Evolutionary conservation across 2,888 invertebrate species (phyloP).

Genomic region (Drosophila nr. perissopoda): DNA sequence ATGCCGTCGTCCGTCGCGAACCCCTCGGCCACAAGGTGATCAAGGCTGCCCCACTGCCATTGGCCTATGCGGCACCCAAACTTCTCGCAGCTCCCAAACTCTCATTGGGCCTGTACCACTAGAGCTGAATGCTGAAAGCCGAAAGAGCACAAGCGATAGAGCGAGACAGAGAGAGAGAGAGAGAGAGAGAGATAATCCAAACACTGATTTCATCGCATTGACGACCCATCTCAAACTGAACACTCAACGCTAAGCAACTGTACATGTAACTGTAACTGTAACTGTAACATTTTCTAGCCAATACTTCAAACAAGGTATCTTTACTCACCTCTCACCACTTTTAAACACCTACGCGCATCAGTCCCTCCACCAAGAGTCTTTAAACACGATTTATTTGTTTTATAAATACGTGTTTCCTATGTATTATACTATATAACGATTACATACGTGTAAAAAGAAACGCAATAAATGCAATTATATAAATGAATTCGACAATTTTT

Average conservation of each 20-base stretch:
- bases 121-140: constrained; percentile 6
- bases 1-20: constrained; percentile 86
- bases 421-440: constrained; percentile 54
- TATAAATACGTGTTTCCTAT: constrained; percentile 42
- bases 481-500: constrained; percentile 11
- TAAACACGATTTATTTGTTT: constrained; percentile 22
- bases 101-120: constrained; percentile 62
- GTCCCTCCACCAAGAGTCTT: constrained; percentile 48
- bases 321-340: constrained; percentile 21
- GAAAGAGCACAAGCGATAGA: not conserved
- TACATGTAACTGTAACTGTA: constrained; percentile 38
- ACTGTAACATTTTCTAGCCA: constrained; percentile 28
- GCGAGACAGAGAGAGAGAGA: not conserved
- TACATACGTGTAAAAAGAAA: constrained; percentile 60
- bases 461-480: constrained; percentile 75
- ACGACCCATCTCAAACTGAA: constrained; percentile 59
- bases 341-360: constrained; percentile 35
- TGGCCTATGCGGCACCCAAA: constrained; percentile 77
- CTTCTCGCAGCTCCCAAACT: constrained; percentile 65
- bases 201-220: constrained; percentile 74
- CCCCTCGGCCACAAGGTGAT: constrained; percentile 84
- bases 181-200: constrained; percentile 60
- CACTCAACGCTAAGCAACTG: constrained; percentile 35
- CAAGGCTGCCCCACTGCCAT: constrained; percentile 81
- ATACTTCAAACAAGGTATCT: constrained; percentile 17